Percentiles rank a stretch among this genome's conserved stretches.
Evolutionary conservation across 2,113 vertebrate genomes (phyloP).

Genomic region (Eonycteris spelaea): DNA sequence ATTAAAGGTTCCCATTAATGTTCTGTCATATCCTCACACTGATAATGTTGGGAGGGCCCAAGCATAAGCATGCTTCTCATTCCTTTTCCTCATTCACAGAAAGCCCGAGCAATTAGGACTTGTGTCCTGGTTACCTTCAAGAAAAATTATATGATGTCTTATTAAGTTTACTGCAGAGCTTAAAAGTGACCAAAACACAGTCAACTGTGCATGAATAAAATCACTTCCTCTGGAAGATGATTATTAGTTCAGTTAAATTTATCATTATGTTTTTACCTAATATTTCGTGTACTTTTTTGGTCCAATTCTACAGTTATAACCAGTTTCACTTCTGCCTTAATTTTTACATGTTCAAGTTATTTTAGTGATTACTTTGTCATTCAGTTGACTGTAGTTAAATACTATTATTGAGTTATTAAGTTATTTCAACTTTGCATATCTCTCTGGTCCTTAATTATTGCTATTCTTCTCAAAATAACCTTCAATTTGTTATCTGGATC

Average conservation of each 20-base stretch:
- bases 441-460: not conserved
- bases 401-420: conserved; percentile 23
- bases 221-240: not conserved
- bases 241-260: not conserved
- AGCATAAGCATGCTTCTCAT: not conserved
- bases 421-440: conserved; percentile 39
- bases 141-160: not conserved
- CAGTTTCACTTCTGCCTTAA: conserved; percentile 18
- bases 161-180: not conserved
- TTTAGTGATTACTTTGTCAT: conserved; percentile 27
- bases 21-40: not conserved
- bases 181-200: conserved; percentile 2
- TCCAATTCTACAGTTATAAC: conserved; percentile 20
- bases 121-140: not conserved
- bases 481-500: not conserved
- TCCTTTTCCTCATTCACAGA: not conserved
- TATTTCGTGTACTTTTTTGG: not conserved
- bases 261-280: not conserved
- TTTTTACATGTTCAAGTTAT: conserved; percentile 26
- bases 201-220: not conserved
- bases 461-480: conserved; percentile 6
- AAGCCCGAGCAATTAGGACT: not conserved
- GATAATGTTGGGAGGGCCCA: not conserved
- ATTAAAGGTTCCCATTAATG: not conserved
- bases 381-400: not conserved